Evolutionary conservation across 2,113 vertebrate genomes (phyloP), one percentile per base, ranked within the genome.

Genomic region (Pardalotus punctatus): DNA sequence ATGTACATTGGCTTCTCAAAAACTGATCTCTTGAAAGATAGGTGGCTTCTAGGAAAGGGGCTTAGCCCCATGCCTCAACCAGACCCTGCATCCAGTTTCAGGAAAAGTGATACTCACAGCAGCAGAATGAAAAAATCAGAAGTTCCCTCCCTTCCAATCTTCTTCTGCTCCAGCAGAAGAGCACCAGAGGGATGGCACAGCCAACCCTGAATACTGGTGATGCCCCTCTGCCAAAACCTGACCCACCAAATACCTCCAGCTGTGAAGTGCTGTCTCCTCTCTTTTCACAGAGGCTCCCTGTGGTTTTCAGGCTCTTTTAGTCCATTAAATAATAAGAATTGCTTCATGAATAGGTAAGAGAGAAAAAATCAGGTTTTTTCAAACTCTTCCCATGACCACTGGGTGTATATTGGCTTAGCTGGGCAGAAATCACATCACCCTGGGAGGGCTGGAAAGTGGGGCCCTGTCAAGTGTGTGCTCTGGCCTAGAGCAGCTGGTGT

Each of bases 231-330:
- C 48, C 78, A 91, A 72, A 86, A 38, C 28, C 40, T 61, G 83
- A 87, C 73, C 89, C 28, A 11, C n/a, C 29, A 42, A 48, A 33
- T 20, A 22, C 65, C 45, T 50, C 60, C 87, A 87, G 40, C 54
- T 82, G 36, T 31, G 69, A 81, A 51, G 31, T 42, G 14, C 36
- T 60, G 4, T 1, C 56, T 62, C 69, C 79, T 48, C 36, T 66
- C 42, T 43, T 76, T 36, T 48, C 19, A 9, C 20, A 94, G 62
- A 18, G 64, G 36, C 18, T 90, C 33, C 62, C 48, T 91, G 70
- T 58, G 88, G 83, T 56, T 95, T 89, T 86, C 85, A 86, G 56
- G 43, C 24, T 91, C 9, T 1, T 58, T 90, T 61, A 91, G 69
- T 20, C 62, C 23, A 28, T 81, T 77, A 83, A 88, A 86, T 38